A percentile compares a stretch with the other conserved stretches of the same genome.
phyloP scores from a whole-genome alignment of 1,140 invertebrate species.

The Drosophila nikananu region DNA sequence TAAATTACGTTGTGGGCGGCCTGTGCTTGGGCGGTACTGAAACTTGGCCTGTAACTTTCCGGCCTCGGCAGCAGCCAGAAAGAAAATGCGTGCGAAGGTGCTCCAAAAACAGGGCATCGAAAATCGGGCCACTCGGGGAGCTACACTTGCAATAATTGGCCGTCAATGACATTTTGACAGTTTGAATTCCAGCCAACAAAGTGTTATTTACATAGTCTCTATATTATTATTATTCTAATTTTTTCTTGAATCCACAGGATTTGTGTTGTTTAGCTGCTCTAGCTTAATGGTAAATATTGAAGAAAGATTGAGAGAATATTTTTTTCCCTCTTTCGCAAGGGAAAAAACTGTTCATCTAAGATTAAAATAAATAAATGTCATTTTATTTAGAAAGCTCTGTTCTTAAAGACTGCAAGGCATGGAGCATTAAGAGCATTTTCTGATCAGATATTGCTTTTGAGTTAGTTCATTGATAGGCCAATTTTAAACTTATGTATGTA shows the following conservation, averaged over 20 bases:
- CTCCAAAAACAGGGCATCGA: not conserved
- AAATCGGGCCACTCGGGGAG: not conserved
- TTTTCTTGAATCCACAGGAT: too few species aligned
- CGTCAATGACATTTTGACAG: too few species aligned
- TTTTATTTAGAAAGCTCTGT: too few species aligned
- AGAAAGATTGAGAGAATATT: too few species aligned
- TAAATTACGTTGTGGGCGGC: conserved; percentile 51
- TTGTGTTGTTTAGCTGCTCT: too few species aligned
- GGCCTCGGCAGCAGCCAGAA: conserved; percentile 2
- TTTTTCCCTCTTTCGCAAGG: too few species aligned
- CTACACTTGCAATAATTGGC: conserved; percentile 13
- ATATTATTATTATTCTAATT: too few species aligned
- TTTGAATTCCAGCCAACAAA: not conserved
- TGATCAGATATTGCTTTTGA: not conserved
- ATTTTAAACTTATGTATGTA: not conserved
- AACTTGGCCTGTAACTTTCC: conserved; percentile 42
- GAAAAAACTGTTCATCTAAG: too few species aligned
- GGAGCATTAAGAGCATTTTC: not conserved
- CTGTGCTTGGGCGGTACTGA: conserved; percentile 1
- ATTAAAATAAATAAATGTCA: too few species aligned
- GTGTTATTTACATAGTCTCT: not conserved
- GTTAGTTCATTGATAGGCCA: not conserved
- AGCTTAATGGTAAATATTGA: too few species aligned
- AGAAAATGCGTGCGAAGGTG: conserved; percentile 13
- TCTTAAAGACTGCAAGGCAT: too few species aligned